Percentiles rank a stretch among this genome's conserved stretches.
These are phyloP conservation scores for Scomber colias DNA, from an alignment of 2,113 vertebrate species.

Conservation along the genomic window DNA sequence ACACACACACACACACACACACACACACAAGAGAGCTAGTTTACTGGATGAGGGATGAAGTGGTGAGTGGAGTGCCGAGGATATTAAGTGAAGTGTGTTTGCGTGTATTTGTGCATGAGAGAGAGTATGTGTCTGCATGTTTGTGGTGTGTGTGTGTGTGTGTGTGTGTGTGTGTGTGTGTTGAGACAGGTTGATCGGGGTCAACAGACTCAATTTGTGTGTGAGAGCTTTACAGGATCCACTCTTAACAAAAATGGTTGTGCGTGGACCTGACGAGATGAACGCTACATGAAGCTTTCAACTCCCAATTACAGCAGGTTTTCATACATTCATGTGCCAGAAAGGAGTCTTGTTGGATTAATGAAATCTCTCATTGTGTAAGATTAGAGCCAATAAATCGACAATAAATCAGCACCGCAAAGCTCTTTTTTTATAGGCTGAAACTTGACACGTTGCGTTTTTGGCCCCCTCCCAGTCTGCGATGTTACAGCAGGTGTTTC, in stretches of 20 bases:
- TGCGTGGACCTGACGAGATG: neutral
- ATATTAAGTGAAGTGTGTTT: conserved; percentile 55
- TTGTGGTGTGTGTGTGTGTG: neutral
- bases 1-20: conserved; percentile 25
- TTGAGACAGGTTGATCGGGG: conserved; percentile 56
- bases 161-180: conserved; percentile 2
- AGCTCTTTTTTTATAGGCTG: neutral
- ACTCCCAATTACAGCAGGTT: neutral
- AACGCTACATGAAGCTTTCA: neutral
- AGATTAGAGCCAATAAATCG: neutral
- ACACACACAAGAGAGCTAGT: conserved; percentile 53
- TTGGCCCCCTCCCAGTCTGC: conserved; percentile 15
- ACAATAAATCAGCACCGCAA: neutral
- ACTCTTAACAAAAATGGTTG: conserved; percentile 26
- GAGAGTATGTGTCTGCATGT: neutral
- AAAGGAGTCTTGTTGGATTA: too few relatives aligned
- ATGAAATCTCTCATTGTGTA: neutral
- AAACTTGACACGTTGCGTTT: neutral
- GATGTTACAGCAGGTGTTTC: conserved; percentile 30
- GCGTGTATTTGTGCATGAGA: conserved; percentile 9
- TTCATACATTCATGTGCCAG: neutral
- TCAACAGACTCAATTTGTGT: conserved; percentile 66
- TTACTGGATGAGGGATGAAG: conserved; percentile 59
- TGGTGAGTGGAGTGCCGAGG: conserved; percentile 36
- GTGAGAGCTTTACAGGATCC: conserved; percentile 51